phyloP scores from a whole-genome alignment of 2,113 vertebrate genomes.

The Albula goreensis region DNA sequence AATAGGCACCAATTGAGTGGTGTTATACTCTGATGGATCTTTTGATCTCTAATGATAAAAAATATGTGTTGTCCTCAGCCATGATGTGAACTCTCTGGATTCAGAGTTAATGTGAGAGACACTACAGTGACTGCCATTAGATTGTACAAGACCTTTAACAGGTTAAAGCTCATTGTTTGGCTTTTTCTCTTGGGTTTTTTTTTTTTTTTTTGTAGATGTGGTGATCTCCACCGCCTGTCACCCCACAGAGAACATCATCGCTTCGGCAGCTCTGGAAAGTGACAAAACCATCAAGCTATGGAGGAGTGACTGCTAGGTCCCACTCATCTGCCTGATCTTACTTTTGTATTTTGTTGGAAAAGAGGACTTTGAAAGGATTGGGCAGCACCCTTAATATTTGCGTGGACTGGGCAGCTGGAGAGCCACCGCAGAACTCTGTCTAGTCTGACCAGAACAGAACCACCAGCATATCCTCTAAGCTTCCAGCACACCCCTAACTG shows the following conservation, averaged over 20 bases:
- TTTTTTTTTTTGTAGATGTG: constrained; percentile 73
- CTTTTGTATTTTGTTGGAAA: neutral
- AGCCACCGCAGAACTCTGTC: neutral
- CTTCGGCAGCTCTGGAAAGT: constrained; percentile 94
- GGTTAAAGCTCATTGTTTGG: neutral
- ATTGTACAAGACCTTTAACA: too few relatives aligned
- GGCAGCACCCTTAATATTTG: neutral
- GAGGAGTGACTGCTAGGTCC: constrained; percentile 94
- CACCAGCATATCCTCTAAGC: neutral
- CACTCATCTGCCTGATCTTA: constrained; percentile 20
- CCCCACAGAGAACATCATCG: constrained; percentile 98
- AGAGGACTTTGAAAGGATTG: constrained; percentile 1
- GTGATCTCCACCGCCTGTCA: constrained; percentile 98
- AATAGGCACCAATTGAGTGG: too few relatives aligned
- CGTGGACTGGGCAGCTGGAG: neutral
- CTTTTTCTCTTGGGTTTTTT: neutral
- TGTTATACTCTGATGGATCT: too few relatives aligned
- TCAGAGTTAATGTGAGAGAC: neutral
- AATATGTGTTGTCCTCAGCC: too few relatives aligned
- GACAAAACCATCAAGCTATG: constrained; percentile 99
- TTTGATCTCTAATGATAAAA: too few relatives aligned
- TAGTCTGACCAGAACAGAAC: neutral
- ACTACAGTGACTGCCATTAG: neutral
- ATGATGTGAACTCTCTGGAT: too few relatives aligned
- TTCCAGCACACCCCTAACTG: neutral